phyloP scores from a whole-genome alignment of 1,140 invertebrate species.

The Berghia stephanieae region DNA sequence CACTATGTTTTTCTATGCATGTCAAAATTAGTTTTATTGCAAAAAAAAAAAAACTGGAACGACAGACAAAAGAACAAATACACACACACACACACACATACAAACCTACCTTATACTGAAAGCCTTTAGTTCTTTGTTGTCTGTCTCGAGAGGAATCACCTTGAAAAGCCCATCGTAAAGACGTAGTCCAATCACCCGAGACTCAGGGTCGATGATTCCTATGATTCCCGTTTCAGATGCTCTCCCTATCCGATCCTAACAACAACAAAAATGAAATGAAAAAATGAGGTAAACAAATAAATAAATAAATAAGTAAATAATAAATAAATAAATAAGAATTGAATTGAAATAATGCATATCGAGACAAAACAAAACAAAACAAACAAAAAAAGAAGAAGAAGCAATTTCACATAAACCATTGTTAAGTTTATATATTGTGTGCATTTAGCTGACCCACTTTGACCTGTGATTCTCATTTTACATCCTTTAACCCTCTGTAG shows the following conservation, averaged over 20 bases:
- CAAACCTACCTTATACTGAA: constrained; percentile 83
- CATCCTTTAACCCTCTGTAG: too few species aligned
- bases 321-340: neutral
- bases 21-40: too few species aligned
- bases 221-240: constrained; percentile 91
- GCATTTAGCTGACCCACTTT: too few species aligned
- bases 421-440: too few species aligned
- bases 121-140: constrained; percentile 92
- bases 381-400: neutral
- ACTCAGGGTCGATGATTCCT: constrained; percentile 94
- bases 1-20: too few species aligned
- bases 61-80: neutral
- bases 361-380: neutral
- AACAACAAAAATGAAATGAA: constrained; percentile 16
- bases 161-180: constrained; percentile 98
- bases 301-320: neutral
- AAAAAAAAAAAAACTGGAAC: neutral
- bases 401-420: neutral
- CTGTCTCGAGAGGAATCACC: constrained; percentile 82
- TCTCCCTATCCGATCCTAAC: constrained; percentile 72
- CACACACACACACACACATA: neutral
- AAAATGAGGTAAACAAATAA: too few species aligned
- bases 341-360: neutral
- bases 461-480: too few species aligned
- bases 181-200: constrained; percentile 89